phyloP scores from a whole-genome alignment of 1,140 invertebrate species.

The Philaenus spumarius region DNA sequence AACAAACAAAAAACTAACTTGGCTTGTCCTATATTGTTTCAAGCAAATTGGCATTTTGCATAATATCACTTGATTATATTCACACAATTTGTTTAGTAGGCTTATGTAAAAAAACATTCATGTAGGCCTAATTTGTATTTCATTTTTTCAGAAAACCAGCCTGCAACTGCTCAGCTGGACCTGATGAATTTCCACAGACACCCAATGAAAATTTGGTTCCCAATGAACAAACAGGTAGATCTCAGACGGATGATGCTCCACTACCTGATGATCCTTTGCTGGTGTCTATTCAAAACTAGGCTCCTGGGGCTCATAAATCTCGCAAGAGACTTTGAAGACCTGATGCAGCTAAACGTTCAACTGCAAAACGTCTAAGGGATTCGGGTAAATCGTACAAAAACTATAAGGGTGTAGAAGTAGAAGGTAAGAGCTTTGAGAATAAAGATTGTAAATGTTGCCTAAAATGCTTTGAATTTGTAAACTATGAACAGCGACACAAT shows the following conservation, averaged over 20 bases:
- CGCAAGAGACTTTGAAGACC: neutral
- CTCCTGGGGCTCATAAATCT: neutral
- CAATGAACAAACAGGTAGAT: neutral
- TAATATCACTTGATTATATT: no score
- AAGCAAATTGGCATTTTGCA: no score
- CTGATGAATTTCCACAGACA: neutral
- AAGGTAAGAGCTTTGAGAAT: neutral
- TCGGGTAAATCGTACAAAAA: neutral
- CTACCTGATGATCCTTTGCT: slow-evolving; percentile 5
- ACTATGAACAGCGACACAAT: neutral
- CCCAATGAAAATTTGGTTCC: neutral
- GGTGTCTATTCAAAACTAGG: neutral
- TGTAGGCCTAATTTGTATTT: no score
- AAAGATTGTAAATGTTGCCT: neutral
- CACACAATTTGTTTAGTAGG: no score
- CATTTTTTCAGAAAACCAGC: no score
- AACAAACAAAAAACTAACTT: no score
- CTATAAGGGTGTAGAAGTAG: neutral
- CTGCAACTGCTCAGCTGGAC: no score
- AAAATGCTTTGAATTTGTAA: neutral
- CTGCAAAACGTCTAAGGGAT: neutral
- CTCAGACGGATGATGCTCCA: neutral
- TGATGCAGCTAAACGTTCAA: neutral
- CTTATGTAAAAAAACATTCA: no score
- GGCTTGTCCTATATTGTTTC: no score